Base-by-base conservation (phyloP, 2,888 invertebrate genomes). In the Calliopum simillimum region DNA sequence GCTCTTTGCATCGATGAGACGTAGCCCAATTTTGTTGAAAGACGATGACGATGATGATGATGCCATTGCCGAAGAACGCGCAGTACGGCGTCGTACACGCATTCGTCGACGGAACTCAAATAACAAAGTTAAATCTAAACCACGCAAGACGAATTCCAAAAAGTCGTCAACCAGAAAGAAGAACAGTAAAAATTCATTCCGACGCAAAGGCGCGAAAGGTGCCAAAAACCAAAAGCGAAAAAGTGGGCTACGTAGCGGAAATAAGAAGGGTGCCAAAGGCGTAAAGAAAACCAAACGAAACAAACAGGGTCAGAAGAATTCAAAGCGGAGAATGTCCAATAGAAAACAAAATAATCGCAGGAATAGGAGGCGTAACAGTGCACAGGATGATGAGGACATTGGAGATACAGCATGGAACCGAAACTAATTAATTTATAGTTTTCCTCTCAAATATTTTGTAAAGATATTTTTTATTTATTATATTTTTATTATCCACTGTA, bases 81-180 rank as follows among this genome's bases (percentile, higher is more conserved):
- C 77, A 3, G 58, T 77, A 23, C 76, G 77, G 3, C 76, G 76
- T 16, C 75, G 76, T n/a, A 73, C 76, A 46, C 77, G 77, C 43
- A 51, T 77, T 21, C 76, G 73, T 19, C 71, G 73, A 8, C 77
- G 76, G 13, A 77, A 74, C 13, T 53, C 71, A 2, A 72, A 74
- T 12, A 74, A 72, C 53, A 73, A 75, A 13, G 16, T 76, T 1
- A 70, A 66, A 12, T 70, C 70, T 11, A 58, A 53, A 8, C 70
- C 63, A 46, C 73, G 69, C 14, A 73, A 73, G 1, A 68, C 72
- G 51, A 76, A 73, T 21, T 73, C 71, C 6, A 70, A 44, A 0
- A 70, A 70, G 12, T 43, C 55, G 2, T 33, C 67, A 1, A 64
- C 63, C 1, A 63, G 68, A 21, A 63, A 71, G 8, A 16, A 44